Evolutionary conservation across 2,113 vertebrate genomes (phyloP).

Genomic region (Mus spicilegus): DNA sequence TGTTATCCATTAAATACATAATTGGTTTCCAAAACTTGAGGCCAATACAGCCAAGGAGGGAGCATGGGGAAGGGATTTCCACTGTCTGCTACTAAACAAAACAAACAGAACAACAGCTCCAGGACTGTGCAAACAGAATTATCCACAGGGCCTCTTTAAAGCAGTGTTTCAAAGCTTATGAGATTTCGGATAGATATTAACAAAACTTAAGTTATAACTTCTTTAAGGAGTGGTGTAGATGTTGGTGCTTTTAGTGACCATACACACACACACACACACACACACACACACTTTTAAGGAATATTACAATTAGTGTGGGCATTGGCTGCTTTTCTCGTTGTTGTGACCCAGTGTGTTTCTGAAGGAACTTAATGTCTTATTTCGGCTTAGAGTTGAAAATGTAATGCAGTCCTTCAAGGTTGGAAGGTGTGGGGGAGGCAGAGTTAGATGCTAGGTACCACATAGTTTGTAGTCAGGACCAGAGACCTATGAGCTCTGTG

Average conservation of each 20-base stretch:
- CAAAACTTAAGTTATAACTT: neutral
- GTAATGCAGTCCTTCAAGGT: neutral
- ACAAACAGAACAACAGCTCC: neutral
- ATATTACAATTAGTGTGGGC: neutral
- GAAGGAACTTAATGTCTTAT: neutral
- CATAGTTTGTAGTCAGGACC: neutral
- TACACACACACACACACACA: neutral
- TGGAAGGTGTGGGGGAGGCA: neutral
- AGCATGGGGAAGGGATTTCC: conserved; percentile 26
- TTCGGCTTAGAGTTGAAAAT: neutral
- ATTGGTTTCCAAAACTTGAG: conserved; percentile 62
- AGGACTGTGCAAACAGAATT: conserved; percentile 29
- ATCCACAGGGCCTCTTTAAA: neutral
- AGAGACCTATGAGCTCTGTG: neutral
- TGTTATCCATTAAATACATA: conserved; percentile 76
- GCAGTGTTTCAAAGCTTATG: conserved; percentile 12
- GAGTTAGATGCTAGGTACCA: neutral
- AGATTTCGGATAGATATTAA: neutral
- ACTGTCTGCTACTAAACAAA: conserved; percentile 30
- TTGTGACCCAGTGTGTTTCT: neutral
- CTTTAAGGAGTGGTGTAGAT: neutral
- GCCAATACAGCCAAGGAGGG: conserved; percentile 67
- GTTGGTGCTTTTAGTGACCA: neutral
- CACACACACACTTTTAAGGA: neutral
- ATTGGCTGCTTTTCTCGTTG: neutral